Conservation (phyloP, 2,113 vertebrate species). For the Ammodramus savannarum region DNA sequence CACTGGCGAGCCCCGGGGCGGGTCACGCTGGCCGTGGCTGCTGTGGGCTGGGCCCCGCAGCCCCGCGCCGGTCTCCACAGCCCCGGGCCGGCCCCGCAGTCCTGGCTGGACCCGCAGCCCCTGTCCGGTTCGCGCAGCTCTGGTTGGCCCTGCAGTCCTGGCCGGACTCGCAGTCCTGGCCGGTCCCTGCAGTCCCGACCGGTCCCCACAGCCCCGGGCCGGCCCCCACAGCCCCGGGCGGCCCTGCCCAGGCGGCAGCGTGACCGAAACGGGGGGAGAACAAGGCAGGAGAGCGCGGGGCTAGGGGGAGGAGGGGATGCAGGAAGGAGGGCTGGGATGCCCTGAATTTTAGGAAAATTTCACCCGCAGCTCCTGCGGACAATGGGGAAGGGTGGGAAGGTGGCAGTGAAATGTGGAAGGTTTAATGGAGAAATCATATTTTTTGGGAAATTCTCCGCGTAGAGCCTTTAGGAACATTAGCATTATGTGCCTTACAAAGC, state of each 20-base stretch:
- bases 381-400: background rate
- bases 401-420: background rate
- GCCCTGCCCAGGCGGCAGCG: background rate
- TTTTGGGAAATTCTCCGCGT: background rate
- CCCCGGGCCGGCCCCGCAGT: no score
- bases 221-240: background rate
- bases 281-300: background rate
- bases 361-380: background rate
- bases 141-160: no score
- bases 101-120: no score
- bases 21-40: background rate
- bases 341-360: background rate
- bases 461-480: background rate
- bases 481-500: conserved; percentile 4
- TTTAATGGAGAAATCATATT: background rate
- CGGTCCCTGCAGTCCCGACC: no score
- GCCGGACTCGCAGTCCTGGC: no score
- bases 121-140: background rate
- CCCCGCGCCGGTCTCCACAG: background rate
- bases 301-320: background rate
- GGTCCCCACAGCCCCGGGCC: background rate
- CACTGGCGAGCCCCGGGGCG: background rate
- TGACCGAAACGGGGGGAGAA: background rate
- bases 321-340: background rate
- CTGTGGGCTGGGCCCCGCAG: background rate